These are phyloP conservation scores for Megathymus violae DNA, from an alignment of 1,140 invertebrate genomes.

Conservation along the genomic window DNA sequence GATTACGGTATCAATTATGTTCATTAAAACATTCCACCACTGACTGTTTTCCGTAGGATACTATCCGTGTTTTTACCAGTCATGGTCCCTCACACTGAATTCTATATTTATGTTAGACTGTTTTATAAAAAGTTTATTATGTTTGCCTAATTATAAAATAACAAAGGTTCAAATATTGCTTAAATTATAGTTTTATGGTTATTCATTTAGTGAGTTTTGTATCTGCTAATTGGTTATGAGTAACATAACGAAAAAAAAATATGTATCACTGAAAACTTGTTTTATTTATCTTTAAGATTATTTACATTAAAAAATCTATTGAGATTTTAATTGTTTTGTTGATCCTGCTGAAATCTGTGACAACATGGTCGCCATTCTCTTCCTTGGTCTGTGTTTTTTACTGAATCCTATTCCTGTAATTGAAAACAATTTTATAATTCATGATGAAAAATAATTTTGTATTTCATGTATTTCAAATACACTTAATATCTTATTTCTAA, in stretches of 20 bases:
- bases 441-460: no score
- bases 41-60: no score
- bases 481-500: no score
- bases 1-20: no score
- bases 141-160: no score
- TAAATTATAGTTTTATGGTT: not conserved
- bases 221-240: not conserved
- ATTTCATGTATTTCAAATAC: no score
- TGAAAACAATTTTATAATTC: conserved; percentile 10
- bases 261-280: conserved; percentile 21
- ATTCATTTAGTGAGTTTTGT: not conserved
- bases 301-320: conserved; percentile 45
- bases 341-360: conserved; percentile 38
- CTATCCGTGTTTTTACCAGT: no score
- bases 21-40: no score
- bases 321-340: conserved; percentile 51
- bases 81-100: no score
- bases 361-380: conserved; percentile 61
- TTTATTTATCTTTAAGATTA: conserved; percentile 38
- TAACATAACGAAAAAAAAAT: conserved; percentile 13
- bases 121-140: no score
- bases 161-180: conserved; percentile 3
- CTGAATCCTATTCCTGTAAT: conserved; percentile 73
- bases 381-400: conserved; percentile 75
- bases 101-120: no score